A percentile compares a stretch with the other conserved stretches of the same genome.
Evolutionary conservation across 2,888 invertebrate genomes (phyloP).

Genomic region (Cryptocheilus praepositus): DNA sequence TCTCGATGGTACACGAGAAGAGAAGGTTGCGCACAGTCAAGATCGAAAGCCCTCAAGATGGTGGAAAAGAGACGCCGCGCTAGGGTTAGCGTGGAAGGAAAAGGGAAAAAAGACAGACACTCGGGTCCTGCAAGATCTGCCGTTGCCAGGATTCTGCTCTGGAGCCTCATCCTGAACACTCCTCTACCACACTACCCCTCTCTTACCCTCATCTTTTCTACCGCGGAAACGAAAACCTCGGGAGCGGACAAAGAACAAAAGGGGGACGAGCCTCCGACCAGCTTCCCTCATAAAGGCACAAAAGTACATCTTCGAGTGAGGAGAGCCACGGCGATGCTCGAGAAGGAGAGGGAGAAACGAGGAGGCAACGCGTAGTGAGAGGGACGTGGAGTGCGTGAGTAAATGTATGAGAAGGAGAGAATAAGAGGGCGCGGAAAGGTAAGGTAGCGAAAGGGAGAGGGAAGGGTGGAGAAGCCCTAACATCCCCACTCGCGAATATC

Average conservation of each 20-base stretch:
- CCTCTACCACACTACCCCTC: slow-evolving; percentile 20
- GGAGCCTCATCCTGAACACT: slow-evolving; percentile 19
- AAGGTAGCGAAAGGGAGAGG: slow-evolving; percentile 5
- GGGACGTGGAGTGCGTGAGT: slow-evolving; percentile 2
- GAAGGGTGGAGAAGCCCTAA: not conserved
- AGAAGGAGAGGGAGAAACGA: not conserved
- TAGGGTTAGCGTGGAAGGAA: slow-evolving; percentile 20
- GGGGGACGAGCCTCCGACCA: slow-evolving; percentile 60
- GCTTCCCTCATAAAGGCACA: slow-evolving; percentile 67
- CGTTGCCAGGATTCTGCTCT: slow-evolving; percentile 36
- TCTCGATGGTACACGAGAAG: slow-evolving; percentile 43
- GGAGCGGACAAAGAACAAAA: slow-evolving; percentile 51
- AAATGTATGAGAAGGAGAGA: not conserved
- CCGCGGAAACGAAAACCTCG: slow-evolving; percentile 54
- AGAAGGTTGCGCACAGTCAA: slow-evolving; percentile 37
- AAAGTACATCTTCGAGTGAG: slow-evolving; percentile 68
- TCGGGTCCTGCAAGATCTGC: slow-evolving; percentile 50
- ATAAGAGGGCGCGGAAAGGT: not conserved
- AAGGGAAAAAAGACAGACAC: slow-evolving; percentile 23
- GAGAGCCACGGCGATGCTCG: slow-evolving; percentile 20
- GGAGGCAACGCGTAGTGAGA: slow-evolving; percentile 3
- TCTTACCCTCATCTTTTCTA: slow-evolving; percentile 6
- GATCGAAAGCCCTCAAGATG: slow-evolving; percentile 30
- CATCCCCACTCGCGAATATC: slow-evolving; percentile 46
- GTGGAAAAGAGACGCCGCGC: slow-evolving; percentile 17